Base-by-base conservation (phyloP, 2,888 invertebrate species). In the Drosophila testacea region DNA sequence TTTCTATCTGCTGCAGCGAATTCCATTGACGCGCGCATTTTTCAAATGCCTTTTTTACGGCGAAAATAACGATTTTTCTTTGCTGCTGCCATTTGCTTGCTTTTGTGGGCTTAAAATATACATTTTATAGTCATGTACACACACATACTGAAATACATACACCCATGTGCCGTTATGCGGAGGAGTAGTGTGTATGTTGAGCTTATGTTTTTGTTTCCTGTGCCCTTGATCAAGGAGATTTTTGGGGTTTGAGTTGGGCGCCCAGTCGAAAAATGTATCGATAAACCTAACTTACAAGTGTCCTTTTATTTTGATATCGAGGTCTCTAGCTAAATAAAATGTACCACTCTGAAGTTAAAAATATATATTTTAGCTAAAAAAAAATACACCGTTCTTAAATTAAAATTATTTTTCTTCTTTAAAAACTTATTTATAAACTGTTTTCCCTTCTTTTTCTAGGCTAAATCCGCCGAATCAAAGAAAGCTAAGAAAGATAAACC, bases 401-500 rank as follows among this genome's bases (percentile, higher is more conserved):
- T 22, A 1, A 22, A 22, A 22, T 22, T 22, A 22, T 22, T 22
- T 22, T 22, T 22, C 22, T 22, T 3, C 22, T 22, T 22, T 22
- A 3, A 22, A 22, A 22, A 22, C 22, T 22, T 22, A 22, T 3
- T 22, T 22, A 22, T 22, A 22, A 22, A 22, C 22, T 22, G 22
- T 1, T 22, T 22, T 22, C 3, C 22, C 10, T 30, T 50, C 46
- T 44, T 52, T 11, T 30, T 47, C 60, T 54, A 92, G 92, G 90
- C 90, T 63, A 93, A 93, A 91, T 88, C 89, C 77, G 84, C 91
- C 82, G 92, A 92, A 83, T 83, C 91, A 89, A 93, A 93, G 89
- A 93, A 93, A 89, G 90, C 91, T 70, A 93, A 92, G 88, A 93
- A 92, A 87, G 92, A 88, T 66, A 90, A 88, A 73, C 81, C 89